Evolutionary conservation across 2,113 vertebrate genomes (phyloP).

Genomic region (Eptatretus burgeri): DNA sequence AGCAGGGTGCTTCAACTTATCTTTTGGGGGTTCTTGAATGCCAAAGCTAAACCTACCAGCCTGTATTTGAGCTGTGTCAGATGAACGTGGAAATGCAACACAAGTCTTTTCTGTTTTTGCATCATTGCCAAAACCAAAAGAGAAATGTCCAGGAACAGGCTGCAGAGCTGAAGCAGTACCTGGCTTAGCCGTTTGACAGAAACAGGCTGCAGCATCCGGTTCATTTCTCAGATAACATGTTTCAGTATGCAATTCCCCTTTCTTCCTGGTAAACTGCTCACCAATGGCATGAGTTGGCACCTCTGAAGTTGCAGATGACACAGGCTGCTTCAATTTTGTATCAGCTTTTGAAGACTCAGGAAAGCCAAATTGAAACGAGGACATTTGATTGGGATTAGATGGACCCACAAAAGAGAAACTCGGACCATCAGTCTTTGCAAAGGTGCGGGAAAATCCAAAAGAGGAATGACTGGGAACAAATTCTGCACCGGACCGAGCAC

Average conservation of each 20-base stretch:
- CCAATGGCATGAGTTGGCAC: constrained; percentile 13
- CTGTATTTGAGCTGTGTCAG: constrained; percentile 15
- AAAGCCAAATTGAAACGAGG: constrained; percentile 11
- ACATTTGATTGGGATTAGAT: constrained; percentile 9
- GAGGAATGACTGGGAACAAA: not conserved
- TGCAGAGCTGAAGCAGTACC: constrained; percentile 13
- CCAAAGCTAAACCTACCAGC: constrained; percentile 48
- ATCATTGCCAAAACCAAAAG: constrained; percentile 19
- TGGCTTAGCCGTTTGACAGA: constrained; percentile 27
- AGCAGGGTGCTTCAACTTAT: constrained; percentile 3
- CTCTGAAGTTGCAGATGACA: too few relatives aligned
- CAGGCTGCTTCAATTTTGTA: too few relatives aligned
- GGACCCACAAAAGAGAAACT: not conserved
- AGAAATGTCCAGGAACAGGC: constrained; percentile 17
- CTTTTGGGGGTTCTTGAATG: constrained; percentile 25
- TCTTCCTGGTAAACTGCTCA: constrained; percentile 28
- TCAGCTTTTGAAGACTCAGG: too few relatives aligned
- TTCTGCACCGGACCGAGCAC: not conserved
- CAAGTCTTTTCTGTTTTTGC: constrained; percentile 19
- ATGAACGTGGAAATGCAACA: constrained; percentile 36
- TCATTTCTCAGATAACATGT: constrained; percentile 31
- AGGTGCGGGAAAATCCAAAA: not conserved
- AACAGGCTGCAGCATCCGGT: constrained; percentile 19
- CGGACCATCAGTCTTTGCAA: constrained; percentile 8
- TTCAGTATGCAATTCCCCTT: constrained; percentile 41